Base-by-base conservation (phyloP, 1,140 invertebrate species). In the Copidosoma floridanum region DNA sequence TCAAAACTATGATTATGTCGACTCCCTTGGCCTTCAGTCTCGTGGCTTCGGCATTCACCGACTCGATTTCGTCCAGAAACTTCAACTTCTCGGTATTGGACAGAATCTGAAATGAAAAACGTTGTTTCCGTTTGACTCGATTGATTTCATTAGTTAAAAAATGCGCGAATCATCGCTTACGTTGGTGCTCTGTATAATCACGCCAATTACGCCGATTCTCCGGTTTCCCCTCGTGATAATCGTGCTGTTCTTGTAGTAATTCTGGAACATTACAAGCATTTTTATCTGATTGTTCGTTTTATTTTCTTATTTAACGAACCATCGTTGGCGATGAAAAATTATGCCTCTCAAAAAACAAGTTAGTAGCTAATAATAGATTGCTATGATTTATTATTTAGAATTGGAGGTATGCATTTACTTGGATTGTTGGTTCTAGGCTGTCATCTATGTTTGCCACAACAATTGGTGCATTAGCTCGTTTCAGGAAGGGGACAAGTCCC, bases 141-240 rank as follows among this genome's bases (percentile, higher is more conserved):
- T n/a, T n/a, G n/a, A n/a, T n/a, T n/a, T n/a, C n/a, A n/a, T n/a
- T n/a, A n/a, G n/a, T 29, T 29, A 26, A 43, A 43, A 41, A 8
- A 16, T n/a, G 40, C 2, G 48, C 12, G 40, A 47, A 27, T 16
- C n/a, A 12, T 44, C 64, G 82, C 84, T 83, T 78, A 90, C 88
- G 66, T 85, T 71, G 1, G 89, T 92, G 20, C 85, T 85, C 10
- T 82, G 78, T 3, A 89, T 79, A 2, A 91, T 82, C 41, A 92
- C 90, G 6, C 93, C 93, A 44, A 95, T 89, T n/a, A 95, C 83
- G 0, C 92, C 93, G 63, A 95, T 90, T 66, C 82, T 87, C 50
- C 82, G 78, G 1, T 85, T 87, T 11, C 78, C 78, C 5, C 83
- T 73, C 68, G 83, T 73, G 69, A 85, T 71, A 8, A 88, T 76